These are phyloP conservation scores for Pegoplata infirma DNA, from an alignment of 2,888 invertebrate genomes.

Conservation along the genomic window DNA sequence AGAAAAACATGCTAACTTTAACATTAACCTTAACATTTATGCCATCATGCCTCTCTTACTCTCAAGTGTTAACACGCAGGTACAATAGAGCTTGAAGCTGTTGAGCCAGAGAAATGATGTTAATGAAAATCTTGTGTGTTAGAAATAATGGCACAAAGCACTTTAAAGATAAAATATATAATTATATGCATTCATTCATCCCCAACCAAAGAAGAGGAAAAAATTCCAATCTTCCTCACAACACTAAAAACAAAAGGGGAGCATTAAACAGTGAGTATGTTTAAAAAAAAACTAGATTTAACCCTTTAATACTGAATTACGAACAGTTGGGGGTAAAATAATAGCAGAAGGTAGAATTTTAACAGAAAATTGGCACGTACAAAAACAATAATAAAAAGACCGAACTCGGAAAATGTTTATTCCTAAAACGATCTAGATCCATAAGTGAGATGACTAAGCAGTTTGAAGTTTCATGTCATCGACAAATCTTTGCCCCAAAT, in stretches of 20 bases:
- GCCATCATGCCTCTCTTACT: not conserved
- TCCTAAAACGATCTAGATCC: no score
- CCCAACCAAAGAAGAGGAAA: not conserved
- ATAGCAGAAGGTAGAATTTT: no score
- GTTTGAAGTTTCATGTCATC: no score
- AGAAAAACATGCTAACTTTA: no score
- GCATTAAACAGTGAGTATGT: slow-evolving; percentile 35
- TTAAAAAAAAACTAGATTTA: slow-evolving; percentile 30
- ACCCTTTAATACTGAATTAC: slow-evolving; percentile 23
- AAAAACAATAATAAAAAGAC: no score
- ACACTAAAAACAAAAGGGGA: not conserved
- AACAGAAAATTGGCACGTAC: no score
- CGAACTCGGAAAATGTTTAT: no score
- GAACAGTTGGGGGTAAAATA: not conserved
- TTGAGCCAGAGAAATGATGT: not conserved
- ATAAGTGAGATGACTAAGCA: no score
- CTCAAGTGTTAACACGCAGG: slow-evolving; percentile 2
- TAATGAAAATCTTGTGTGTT: slow-evolving; percentile 23
- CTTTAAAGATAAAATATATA: not conserved
- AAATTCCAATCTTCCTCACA: not conserved
- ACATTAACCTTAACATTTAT: not conserved
- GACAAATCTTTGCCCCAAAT: no score
- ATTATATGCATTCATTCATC: slow-evolving; percentile 2
- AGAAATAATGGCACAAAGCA: not conserved
- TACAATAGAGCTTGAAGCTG: not conserved